phyloP scores from a whole-genome alignment of 2,113 vertebrate genomes.

The Ibidorhyncha struthersii region DNA sequence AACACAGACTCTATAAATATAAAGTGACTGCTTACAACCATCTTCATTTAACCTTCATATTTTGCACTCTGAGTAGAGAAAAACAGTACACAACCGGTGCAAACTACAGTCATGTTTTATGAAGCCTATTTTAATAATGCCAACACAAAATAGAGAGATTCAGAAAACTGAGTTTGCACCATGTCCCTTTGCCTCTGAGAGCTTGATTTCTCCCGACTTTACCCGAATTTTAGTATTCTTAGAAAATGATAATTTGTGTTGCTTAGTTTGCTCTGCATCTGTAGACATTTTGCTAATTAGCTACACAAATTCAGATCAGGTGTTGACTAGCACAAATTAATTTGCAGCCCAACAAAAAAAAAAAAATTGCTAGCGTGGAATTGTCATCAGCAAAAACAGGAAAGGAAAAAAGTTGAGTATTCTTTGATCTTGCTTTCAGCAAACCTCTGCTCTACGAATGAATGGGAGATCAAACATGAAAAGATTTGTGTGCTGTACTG shows the following conservation, averaged over 20 bases:
- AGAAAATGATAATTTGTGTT: not conserved
- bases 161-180: not conserved
- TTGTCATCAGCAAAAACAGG: conserved; percentile 66
- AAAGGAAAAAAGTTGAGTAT: conserved; percentile 46
- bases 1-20: not conserved
- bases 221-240: not conserved
- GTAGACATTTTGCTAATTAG: not conserved
- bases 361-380: not conserved
- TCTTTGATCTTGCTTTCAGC: conserved; percentile 73
- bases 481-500: conserved; percentile 44
- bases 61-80: not conserved
- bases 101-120: not conserved
- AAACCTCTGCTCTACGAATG: conserved; percentile 64
- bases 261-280: not conserved
- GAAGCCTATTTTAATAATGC: not conserved
- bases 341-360: conserved; percentile 15
- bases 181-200: not conserved
- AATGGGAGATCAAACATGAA: conserved; percentile 73
- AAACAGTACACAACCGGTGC: not conserved
- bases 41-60: not conserved
- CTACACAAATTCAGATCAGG: conserved; percentile 30
- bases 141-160: not conserved
- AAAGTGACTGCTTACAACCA: not conserved
- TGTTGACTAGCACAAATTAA: conserved; percentile 36
- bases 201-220: not conserved